phyloP scores from a whole-genome alignment of 2,113 vertebrate genomes.

The Pampusana beccarii region DNA sequence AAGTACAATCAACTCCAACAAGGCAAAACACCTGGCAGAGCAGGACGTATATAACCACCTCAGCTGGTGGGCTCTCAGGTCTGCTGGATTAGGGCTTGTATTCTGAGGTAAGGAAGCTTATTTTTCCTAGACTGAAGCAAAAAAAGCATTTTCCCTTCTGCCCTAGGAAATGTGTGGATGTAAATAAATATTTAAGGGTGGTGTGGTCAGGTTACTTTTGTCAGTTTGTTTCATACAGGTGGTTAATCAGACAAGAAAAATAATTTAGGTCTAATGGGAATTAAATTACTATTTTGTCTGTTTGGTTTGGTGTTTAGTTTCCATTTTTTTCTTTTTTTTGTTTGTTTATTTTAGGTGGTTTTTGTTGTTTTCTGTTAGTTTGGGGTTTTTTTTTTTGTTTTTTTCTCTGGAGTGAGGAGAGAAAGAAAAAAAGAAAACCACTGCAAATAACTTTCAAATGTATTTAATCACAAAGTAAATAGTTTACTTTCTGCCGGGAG shows the following conservation, averaged over 20 bases:
- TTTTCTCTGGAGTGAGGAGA: no score
- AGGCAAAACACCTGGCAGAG: neutral
- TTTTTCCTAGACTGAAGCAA: rapidly evolving
- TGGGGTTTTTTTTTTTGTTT: no score
- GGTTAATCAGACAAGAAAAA: neutral
- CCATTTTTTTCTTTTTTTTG: no score
- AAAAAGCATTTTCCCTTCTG: neutral
- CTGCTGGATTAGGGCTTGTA: rapidly evolving
- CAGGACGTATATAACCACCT: neutral
- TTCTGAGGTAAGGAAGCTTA: rapidly evolving
- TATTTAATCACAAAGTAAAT: neutral
- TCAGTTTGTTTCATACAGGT: neutral
- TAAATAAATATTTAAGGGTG: rapidly evolving
- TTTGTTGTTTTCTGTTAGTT: no score
- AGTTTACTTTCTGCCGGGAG: neutral
- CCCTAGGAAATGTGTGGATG: rapidly evolving
- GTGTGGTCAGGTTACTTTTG: rapidly evolving
- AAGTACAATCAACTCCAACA: neutral
- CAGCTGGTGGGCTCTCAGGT: rapidly evolving
- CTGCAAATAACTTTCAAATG: neutral
- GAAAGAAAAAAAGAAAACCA: neutral
- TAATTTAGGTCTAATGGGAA: neutral
- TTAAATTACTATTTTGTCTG: neutral
- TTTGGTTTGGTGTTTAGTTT: neutral
- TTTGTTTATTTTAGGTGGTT: no score